Conservation (phyloP, 2,113 vertebrate species). For the Tursiops truncatus region DNA sequence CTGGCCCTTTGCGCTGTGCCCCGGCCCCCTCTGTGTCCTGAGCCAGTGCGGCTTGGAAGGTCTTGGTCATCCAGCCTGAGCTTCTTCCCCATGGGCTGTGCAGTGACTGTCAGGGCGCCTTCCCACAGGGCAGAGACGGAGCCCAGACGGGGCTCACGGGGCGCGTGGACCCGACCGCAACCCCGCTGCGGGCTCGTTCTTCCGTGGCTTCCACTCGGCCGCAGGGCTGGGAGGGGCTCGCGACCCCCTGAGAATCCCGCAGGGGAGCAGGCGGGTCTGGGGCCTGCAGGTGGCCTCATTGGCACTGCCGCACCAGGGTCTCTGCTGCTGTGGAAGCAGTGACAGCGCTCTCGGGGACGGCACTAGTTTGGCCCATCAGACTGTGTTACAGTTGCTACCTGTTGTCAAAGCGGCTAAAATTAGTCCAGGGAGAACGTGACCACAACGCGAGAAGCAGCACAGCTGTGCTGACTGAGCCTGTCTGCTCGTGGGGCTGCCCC, state of each 20-base stretch:
- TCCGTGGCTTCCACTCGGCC: not conserved
- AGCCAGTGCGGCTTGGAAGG: not conserved
- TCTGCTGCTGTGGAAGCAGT: not conserved
- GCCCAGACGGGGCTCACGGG: not conserved
- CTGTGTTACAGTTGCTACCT: not conserved
- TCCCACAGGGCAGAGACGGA: not conserved
- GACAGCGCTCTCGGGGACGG: not conserved
- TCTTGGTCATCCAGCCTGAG: too few relatives aligned
- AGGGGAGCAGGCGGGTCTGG: too few relatives aligned
- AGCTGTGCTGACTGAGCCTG: not conserved
- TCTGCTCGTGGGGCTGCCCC: not conserved
- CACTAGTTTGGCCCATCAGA: not conserved
- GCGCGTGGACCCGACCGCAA: rapidly evolving
- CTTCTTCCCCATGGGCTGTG: not conserved
- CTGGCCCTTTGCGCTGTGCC: not conserved
- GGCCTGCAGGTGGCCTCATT: too few relatives aligned
- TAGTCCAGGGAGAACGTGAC: not conserved
- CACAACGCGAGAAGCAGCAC: rapidly evolving
- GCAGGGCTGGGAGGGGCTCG: too few relatives aligned
- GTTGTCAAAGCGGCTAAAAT: not conserved
- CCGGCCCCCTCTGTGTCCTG: not conserved
- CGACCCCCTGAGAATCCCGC: too few relatives aligned
- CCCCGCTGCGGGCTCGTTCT: not conserved
- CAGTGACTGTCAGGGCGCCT: not conserved
- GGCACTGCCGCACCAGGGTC: too few relatives aligned